A percentile compares a stretch with the other conserved stretches of the same genome.
These are phyloP conservation scores for Holocentrus rufus DNA, from an alignment of 2,797 vertebrate species.

Conservation along the genomic window DNA sequence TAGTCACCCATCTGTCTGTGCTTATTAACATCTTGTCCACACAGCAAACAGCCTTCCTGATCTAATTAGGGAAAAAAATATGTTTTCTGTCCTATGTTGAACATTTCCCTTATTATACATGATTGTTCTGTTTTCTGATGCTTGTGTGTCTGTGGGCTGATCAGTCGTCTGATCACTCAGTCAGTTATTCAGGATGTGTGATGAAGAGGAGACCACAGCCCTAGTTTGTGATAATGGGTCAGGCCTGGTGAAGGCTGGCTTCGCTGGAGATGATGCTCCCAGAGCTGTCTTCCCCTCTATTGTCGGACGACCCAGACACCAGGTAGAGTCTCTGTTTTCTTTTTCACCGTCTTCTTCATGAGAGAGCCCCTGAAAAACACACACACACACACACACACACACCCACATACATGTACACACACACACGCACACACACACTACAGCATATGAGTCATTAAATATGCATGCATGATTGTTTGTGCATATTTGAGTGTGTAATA, in stretches of 20 bases:
- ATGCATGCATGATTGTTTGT: no score
- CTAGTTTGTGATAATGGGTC: slow-evolving; percentile 90
- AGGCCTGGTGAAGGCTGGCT: slow-evolving; percentile 89
- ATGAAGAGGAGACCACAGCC: slow-evolving; percentile 88
- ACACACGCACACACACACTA: no score
- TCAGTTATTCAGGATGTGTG: slow-evolving; percentile 81
- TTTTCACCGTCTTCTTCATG: no score
- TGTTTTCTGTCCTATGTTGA: background rate
- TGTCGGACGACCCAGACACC: slow-evolving; percentile 88
- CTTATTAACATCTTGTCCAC: no score
- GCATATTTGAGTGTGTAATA: no score
- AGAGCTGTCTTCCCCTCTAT: slow-evolving; percentile 90
- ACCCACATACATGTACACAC: no score
- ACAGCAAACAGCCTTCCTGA: no score
- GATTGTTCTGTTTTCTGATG: slow-evolving; percentile 23
- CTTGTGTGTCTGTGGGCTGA: slow-evolving; percentile 14
- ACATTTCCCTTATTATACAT: background rate
- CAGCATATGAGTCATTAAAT: no score
- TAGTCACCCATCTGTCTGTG: no score
- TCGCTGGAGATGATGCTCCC: slow-evolving; percentile 88
- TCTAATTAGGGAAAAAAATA: no score
- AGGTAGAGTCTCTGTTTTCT: slow-evolving; percentile 82
- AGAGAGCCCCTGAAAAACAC: no score
- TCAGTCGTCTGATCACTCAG: slow-evolving; percentile 13
- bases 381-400: no score